Percentiles rank a stretch among this genome's conserved stretches.
Conservation (phyloP, 1,140 invertebrate genomes). For the Heliconius congener region DNA sequence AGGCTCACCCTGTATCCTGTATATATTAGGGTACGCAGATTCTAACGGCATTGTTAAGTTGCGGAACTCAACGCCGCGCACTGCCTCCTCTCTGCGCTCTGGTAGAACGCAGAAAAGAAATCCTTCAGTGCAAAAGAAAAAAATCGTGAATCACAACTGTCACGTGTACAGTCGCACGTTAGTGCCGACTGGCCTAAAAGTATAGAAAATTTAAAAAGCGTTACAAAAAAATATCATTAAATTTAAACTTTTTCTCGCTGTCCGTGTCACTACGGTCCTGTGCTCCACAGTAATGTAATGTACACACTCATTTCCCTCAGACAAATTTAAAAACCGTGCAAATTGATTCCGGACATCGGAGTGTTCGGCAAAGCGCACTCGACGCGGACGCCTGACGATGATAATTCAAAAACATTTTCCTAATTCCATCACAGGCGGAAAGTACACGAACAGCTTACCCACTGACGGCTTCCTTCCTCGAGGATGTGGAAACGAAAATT, state of each 20-base stretch:
- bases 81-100: no score
- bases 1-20: no score
- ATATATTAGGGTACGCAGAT: no score
- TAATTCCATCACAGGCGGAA: constrained; percentile 51
- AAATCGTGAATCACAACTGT: no score
- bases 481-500: neutral
- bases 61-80: no score
- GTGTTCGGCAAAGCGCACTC: constrained; percentile 57
- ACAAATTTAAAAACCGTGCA: constrained; percentile 63
- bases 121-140: no score
- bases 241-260: neutral
- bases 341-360: constrained; percentile 69
- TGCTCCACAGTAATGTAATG: constrained; percentile 52
- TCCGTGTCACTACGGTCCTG: neutral
- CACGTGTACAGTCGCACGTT: no score
- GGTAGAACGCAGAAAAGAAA: no score
- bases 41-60: no score
- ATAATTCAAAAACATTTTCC: constrained; percentile 70
- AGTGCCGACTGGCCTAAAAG: no score
- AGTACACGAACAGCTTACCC: neutral
- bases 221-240: no score
- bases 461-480: neutral
- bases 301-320: constrained; percentile 73
- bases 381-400: constrained; percentile 60
- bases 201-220: no score